Base-by-base conservation (phyloP, 1,140 invertebrate species). In the Aplysia californica region DNA sequence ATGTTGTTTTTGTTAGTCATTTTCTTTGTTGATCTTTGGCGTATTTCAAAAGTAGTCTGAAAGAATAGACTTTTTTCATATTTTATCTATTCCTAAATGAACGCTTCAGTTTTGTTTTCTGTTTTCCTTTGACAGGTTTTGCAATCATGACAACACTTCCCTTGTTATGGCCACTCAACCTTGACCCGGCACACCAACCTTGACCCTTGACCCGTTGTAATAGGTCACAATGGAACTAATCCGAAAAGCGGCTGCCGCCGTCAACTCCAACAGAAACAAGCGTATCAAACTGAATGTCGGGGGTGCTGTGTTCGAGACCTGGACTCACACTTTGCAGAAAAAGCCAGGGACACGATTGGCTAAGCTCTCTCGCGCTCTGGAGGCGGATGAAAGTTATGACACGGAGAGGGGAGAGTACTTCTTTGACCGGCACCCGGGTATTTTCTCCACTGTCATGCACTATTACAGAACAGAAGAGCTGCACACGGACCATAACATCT, bases 401-500 rank as follows among this genome's bases (percentile, higher is more conserved):
- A 41, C 70, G 6, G 84, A 86, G 35, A 77, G 74, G 6, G 72
- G 82, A 31, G 86, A 87, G 74, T 88, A 82, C 77, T 88, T 85
- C 78, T 88, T 87, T 79, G 87, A 88, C 76, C 56, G 86, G 58
- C 85, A 88, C 76, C 85, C 87, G 5, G 86, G 85, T 0, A 83
- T 85, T 5, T 88, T 88, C 67, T 76, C 80, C 2, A 79, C 85
- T 23, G 84, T 88, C n/a, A 68, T 88, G 20, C 85, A 87, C 50
- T 88, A 84, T 59, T 88, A 88, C 75, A 73, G 87, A n/a, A 85
- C 83, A 1, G 87, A 87, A 23, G 86, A 88, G 66, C 77, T 88
- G 31, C 97, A 99, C 90, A 99, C 97, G 88, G 98, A 98, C 41
- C 98, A 98, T 91, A 97, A 99, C 91, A 97, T 99, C 91, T 99